A percentile compares a stretch with the other conserved stretches of the same genome.
These are phyloP conservation scores for Caenorhabditis drosophilae DNA, from an alignment of 2,888 invertebrate genomes.

Conservation along the genomic window DNA sequence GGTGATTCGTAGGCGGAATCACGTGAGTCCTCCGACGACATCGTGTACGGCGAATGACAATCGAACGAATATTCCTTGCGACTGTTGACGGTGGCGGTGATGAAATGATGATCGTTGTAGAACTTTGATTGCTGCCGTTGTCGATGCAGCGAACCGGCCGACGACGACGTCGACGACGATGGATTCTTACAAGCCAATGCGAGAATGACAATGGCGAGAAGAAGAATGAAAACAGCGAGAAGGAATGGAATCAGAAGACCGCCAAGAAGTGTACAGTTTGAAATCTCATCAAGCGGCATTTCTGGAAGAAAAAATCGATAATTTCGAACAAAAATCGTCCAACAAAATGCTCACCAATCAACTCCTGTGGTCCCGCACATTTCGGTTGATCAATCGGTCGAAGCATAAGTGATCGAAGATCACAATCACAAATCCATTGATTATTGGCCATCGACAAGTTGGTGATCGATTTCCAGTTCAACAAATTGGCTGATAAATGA, in stretches of 20 bases:
- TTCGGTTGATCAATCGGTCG: constrained; percentile 26
- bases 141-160: too few relatives aligned
- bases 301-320: not conserved
- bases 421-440: constrained; percentile 51
- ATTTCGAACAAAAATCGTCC: not conserved
- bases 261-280: constrained; percentile 33
- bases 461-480: constrained; percentile 20
- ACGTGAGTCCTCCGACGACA: constrained; percentile 32
- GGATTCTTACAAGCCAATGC: constrained; percentile 40
- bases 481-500: constrained; percentile 10
- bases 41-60: constrained; percentile 38
- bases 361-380: constrained; percentile 37
- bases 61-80: constrained; percentile 45
- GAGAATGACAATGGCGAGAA: constrained; percentile 44
- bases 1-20: constrained; percentile 50
- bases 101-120: constrained; percentile 35
- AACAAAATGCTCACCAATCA: constrained; percentile 9
- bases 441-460: constrained; percentile 36
- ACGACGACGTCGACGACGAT: constrained; percentile 15
- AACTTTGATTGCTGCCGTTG: too few relatives aligned
- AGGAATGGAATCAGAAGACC: constrained; percentile 45
- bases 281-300: constrained; percentile 20
- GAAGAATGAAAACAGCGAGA: constrained; percentile 37
- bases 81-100: constrained; percentile 26
- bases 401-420: constrained; percentile 28